Conservation (phyloP, 2,797 vertebrate genomes). For the Gadopsis marmoratus region DNA sequence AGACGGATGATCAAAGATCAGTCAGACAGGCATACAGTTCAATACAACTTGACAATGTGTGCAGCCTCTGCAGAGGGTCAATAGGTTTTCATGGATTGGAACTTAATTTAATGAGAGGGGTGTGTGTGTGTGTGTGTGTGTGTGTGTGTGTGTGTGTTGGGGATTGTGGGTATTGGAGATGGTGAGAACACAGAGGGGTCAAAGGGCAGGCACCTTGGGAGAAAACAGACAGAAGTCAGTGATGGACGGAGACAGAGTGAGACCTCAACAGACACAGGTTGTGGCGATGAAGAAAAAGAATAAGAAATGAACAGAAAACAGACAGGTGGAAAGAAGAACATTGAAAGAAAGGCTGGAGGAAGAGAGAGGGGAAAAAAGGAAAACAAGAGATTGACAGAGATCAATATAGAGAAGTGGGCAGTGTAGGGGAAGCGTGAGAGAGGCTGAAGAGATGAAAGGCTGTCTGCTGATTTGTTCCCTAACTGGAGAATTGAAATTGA, state of each 20-base stretch:
- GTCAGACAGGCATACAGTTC: constrained; percentile 59
- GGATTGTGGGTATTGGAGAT: constrained; percentile 18
- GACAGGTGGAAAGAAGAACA: constrained; percentile 19
- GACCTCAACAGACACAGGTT: constrained; percentile 7
- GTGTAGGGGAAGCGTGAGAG: constrained; percentile 63
- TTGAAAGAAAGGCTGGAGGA: constrained; percentile 26
- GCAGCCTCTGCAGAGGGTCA: constrained; percentile 68
- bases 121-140: constrained; percentile 23
- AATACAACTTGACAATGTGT: constrained; percentile 64
- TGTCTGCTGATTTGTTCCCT: constrained; percentile 74
- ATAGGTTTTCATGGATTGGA: constrained; percentile 70
- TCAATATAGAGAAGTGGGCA: constrained; percentile 77
- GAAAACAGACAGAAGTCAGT: constrained; percentile 10
- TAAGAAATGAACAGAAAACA: constrained; percentile 18
- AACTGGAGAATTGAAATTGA: constrained; percentile 83
- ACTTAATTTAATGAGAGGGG: constrained; percentile 65
- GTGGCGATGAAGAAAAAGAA: constrained; percentile 34
- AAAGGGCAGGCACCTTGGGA: constrained; percentile 8
- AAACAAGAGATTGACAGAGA: constrained; percentile 65
- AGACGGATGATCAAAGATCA: constrained; percentile 61
- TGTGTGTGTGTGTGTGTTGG: constrained; percentile 17
- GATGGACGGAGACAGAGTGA: constrained; percentile 3
- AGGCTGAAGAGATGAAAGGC: constrained; percentile 77
- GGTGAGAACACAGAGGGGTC: constrained; percentile 7
- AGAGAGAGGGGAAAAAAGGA: constrained; percentile 31